Base-by-base conservation (phyloP, 2,113 vertebrate species). In the Actinemys pallida region DNA sequence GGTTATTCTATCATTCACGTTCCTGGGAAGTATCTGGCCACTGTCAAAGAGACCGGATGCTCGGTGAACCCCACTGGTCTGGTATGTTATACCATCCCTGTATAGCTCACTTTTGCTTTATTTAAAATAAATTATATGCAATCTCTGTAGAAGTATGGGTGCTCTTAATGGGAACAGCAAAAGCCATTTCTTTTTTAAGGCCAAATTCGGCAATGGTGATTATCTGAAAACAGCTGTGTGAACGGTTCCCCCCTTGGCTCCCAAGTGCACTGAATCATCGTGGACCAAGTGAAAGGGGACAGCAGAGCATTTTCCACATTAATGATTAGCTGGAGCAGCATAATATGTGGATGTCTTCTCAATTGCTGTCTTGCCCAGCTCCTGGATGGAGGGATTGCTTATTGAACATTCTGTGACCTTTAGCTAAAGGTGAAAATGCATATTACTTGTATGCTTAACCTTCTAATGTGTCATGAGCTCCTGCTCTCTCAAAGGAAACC, bases 341-440 rank as follows among this genome's bases (percentile, higher is more conserved):
- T 79, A 52, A 57, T 79, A 87, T 92, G 88, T 94, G 86, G 84
- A 59, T 90, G 69, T 4, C 4, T 65, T 27, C 75, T 8, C 57
- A 57, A 72, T 56, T 95, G 78, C 69, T 89, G 79, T 90, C 87
- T 16, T 65, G 65, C 86, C 90, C 93, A 69, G 79, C 75, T 47
- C 84, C 86, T 83, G 84, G 94, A 94, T 53, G 57, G 90, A 91
- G 42, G 84, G 81, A 92, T 94, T 42, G 75, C 91, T 92, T 93
- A 42, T 93, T 94, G 96, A 93, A 92, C 88, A 86, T 82, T 94
- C 86, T 0, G 0, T 95, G 96, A 97, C 94, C 93, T 97, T 96
- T 87, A 92, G 82, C 93, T 95, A 79, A 94, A 94, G 94, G 94
- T 96, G 94, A 89, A 88, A 91, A 91, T 91, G 14, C 90, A 78